A percentile compares a stretch with the other conserved stretches of the same genome.
phyloP scores from a whole-genome alignment of 2,888 invertebrate genomes.

The Cataglyphis cursor region DNA sequence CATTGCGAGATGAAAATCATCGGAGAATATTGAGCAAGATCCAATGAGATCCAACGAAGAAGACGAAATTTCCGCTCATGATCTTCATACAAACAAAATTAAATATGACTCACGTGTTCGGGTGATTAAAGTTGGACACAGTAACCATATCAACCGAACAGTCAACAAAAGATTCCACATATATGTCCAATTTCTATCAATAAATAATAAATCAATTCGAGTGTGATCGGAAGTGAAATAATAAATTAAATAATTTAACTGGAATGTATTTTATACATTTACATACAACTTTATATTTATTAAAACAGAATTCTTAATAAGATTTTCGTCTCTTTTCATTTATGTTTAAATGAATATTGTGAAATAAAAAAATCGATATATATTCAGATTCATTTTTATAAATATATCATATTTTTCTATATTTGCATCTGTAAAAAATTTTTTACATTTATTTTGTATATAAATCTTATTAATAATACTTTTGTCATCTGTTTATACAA shows the following conservation, averaged over 20 bases:
- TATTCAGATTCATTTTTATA: background rate
- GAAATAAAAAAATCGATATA: background rate
- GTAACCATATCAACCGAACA: slow-evolving; percentile 32
- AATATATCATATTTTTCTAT: background rate
- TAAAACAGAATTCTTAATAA: background rate
- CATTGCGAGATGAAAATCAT: slow-evolving; percentile 43
- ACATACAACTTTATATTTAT: background rate
- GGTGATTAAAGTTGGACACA: background rate
- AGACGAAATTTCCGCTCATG: background rate
- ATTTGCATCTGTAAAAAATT: background rate
- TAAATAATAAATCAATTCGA: slow-evolving; percentile 35
- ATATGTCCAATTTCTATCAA: background rate
- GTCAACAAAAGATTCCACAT: slow-evolving; percentile 6
- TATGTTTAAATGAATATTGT: background rate
- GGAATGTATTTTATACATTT: background rate
- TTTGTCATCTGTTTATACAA: background rate
- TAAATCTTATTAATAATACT: background rate
- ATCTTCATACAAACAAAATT: background rate
- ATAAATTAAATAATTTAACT: background rate
- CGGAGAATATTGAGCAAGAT: background rate
- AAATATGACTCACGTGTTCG: slow-evolving; percentile 6
- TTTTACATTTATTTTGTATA: background rate
- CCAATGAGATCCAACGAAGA: slow-evolving; percentile 2
- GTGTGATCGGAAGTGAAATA: background rate
- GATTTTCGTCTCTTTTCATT: background rate